Conservation (phyloP, 2,888 invertebrate species). For the Syrista parreyssii region DNA sequence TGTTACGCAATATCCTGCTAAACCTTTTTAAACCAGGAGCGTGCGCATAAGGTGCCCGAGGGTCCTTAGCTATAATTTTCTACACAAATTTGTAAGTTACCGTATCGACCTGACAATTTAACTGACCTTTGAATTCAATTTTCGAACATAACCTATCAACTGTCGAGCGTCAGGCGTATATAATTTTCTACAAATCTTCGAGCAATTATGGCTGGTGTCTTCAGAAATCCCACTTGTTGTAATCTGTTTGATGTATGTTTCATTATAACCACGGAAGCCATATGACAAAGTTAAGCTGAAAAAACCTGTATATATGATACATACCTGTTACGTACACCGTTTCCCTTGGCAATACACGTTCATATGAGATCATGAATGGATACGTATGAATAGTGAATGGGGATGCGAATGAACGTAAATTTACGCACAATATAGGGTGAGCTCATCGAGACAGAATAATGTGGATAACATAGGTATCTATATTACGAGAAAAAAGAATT, state of each 20-base stretch:
- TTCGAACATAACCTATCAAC: no score
- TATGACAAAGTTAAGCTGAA: background rate
- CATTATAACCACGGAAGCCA: background rate
- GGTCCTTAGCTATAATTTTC: no score
- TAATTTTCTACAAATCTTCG: no score
- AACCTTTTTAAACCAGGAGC: background rate
- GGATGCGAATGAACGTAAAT: background rate
- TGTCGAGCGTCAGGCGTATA: no score
- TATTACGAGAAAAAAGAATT: background rate
- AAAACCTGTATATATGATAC: background rate
- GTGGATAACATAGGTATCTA: background rate
- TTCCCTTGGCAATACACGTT: background rate
- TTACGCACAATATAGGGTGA: background rate
- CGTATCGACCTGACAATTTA: no score
- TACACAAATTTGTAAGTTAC: no score
- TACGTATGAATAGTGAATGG: background rate
- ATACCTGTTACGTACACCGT: background rate
- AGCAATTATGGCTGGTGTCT: no score
- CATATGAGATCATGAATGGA: background rate
- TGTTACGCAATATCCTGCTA: background rate
- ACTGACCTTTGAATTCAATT: no score
- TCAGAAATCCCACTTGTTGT: no score
- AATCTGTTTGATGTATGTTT: background rate
- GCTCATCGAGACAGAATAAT: background rate
- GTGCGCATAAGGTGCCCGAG: no score